These are phyloP conservation scores for Coracias cyanogaster DNA, from an alignment of 2,797 vertebrate species.

Conservation along the genomic window DNA sequence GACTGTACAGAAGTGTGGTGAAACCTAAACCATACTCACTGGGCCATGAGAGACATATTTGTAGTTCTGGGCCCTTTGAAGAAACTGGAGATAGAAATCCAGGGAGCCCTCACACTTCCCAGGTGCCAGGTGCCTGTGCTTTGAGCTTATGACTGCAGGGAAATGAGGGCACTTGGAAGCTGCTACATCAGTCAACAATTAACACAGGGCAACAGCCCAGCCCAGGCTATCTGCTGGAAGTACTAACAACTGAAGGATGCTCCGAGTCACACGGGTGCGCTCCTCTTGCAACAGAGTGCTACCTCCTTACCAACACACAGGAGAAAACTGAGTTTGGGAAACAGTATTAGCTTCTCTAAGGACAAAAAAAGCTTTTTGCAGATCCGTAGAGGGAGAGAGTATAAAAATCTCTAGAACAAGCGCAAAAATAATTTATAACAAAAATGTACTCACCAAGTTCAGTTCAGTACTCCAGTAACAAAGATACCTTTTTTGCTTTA, in stretches of 20 bases:
- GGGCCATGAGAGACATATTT: background rate
- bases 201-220: background rate
- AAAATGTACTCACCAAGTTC: background rate
- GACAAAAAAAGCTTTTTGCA: background rate
- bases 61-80: background rate
- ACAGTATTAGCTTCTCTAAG: background rate
- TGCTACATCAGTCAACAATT: background rate
- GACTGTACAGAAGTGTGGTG: background rate
- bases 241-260: background rate
- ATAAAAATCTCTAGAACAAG: background rate
- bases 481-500: slow-evolving; percentile 27
- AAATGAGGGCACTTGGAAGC: background rate
- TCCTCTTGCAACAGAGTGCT: background rate
- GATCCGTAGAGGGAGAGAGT: background rate
- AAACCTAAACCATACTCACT: background rate
- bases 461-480: background rate
- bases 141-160: background rate
- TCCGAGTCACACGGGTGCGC: rapidly evolving
- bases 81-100: background rate
- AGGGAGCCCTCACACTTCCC: background rate
- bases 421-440: background rate
- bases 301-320: background rate
- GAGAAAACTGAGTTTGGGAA: background rate
- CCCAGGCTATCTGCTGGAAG: background rate
- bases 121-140: rapidly evolving